A percentile compares a stretch with the other conserved stretches of the same genome.
Evolutionary conservation across 2,797 vertebrate species (phyloP).

Genomic region (Sebastes variabilis): DNA sequence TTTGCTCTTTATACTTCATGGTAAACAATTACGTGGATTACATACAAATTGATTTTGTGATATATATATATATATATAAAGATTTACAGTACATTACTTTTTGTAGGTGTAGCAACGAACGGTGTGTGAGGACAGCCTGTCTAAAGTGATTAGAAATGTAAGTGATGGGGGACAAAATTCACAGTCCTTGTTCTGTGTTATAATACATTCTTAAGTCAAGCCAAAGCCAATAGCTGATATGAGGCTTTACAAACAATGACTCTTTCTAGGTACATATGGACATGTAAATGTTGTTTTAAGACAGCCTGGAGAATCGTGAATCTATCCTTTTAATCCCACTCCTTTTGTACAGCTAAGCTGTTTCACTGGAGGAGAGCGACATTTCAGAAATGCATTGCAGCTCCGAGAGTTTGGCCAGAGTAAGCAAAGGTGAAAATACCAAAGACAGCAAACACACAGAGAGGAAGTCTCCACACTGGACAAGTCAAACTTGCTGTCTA

Average conservation of each 20-base stretch:
- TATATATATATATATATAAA: too few species aligned
- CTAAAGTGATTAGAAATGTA: neutral
- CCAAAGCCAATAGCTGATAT: neutral
- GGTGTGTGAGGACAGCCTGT: neutral
- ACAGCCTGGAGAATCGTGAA: neutral
- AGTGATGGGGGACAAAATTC: neutral
- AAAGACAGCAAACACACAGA: neutral
- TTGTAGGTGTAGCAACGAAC: too few species aligned
- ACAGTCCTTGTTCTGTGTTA: neutral
- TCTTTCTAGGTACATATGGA: neutral
- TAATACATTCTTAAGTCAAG: neutral
- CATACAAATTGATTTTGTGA: too few species aligned
- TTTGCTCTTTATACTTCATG: too few species aligned
- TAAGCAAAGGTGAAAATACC: neutral
- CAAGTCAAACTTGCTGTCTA: constrained; percentile 6
- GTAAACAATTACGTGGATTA: too few species aligned
- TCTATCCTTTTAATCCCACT: neutral
- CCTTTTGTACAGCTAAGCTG: neutral
- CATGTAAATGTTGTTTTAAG: neutral
- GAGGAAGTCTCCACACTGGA: constrained; percentile 6
- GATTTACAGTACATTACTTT: too few species aligned
- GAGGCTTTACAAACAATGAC: neutral
- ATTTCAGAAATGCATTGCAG: neutral
- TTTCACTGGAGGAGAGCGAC: neutral
- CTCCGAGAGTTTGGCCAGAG: neutral